Percentiles rank a stretch among this genome's conserved stretches.
These are phyloP conservation scores for Octodon degus DNA, from an alignment of 2,113 vertebrate genomes.

Conservation along the genomic window DNA sequence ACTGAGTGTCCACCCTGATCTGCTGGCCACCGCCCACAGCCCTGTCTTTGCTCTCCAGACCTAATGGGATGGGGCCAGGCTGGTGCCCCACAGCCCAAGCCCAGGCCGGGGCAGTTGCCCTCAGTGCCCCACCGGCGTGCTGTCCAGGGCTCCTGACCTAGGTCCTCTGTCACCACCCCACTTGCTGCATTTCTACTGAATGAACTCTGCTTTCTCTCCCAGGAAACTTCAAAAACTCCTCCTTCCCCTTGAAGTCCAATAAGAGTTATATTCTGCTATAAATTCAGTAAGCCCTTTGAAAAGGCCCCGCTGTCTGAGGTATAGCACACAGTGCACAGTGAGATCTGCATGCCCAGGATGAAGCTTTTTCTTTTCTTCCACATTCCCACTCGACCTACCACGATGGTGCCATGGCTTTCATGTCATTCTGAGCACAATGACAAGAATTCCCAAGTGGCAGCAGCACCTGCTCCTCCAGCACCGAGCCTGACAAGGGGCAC, in stretches of 20 bases:
- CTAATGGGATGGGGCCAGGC: not conserved
- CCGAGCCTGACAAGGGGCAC: rapidly evolving
- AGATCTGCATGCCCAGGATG: rapidly evolving
- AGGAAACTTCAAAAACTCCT: not conserved
- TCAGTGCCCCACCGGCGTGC: rapidly evolving
- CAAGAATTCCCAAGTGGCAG: not conserved
- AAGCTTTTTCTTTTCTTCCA: not conserved
- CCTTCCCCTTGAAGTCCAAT: not conserved
- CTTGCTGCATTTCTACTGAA: not conserved
- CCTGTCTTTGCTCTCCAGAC: not conserved
- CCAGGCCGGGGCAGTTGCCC: rapidly evolving
- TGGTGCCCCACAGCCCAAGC: not conserved
- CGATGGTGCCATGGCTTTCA: too few relatives aligned
- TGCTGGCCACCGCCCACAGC: rapidly evolving
- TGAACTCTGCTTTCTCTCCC: not conserved
- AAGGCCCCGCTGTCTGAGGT: not conserved
- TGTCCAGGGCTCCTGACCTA: not conserved
- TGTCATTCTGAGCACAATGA: not conserved
- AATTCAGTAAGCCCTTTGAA: not conserved
- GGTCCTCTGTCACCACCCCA: rapidly evolving
- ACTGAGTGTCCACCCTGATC: not conserved
- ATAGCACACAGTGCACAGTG: rapidly evolving
- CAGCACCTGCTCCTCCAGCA: rapidly evolving
- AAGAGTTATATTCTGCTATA: not conserved
- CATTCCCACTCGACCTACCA: not conserved